Percentiles rank a stretch among this genome's conserved stretches.
Conservation (phyloP, 2,888 invertebrate species). For the Lasioglossum oenotherae region DNA sequence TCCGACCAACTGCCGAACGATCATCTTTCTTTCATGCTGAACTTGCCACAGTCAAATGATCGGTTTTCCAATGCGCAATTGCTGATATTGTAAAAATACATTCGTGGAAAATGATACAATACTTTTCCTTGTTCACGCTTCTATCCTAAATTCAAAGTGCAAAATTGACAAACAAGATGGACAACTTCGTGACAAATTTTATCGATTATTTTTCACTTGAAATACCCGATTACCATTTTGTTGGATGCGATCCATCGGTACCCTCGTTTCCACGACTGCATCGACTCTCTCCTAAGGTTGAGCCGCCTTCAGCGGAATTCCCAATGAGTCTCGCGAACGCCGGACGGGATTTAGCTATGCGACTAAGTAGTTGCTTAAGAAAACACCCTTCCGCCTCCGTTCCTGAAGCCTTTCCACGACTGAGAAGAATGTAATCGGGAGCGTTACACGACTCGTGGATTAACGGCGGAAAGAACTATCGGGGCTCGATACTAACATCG, state of each 20-base stretch:
- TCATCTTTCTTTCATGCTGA: neutral
- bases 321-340: constrained; percentile 58
- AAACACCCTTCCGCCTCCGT: constrained; percentile 43
- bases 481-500: constrained; percentile 49
- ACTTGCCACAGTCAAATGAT: neutral
- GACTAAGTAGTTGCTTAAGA: constrained; percentile 67
- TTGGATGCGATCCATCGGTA: neutral
- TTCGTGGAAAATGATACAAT: neutral
- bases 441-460: constrained; percentile 50
- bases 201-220: neutral
- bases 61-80: neutral
- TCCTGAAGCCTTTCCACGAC: neutral
- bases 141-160: neutral
- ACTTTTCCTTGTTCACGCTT: neutral
- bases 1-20: neutral
- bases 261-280: neutral
- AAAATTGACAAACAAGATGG: neutral
- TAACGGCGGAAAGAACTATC: constrained; percentile 48
- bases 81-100: neutral
- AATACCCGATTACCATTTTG: neutral
- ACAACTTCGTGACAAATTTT: neutral
- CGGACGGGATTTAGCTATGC: constrained; percentile 65
- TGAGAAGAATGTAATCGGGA: constrained; percentile 42
- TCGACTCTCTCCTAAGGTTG: neutral
- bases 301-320: constrained; percentile 52